Conservation (phyloP, 2,888 invertebrate species). For the Chironomus riparius region DNA sequence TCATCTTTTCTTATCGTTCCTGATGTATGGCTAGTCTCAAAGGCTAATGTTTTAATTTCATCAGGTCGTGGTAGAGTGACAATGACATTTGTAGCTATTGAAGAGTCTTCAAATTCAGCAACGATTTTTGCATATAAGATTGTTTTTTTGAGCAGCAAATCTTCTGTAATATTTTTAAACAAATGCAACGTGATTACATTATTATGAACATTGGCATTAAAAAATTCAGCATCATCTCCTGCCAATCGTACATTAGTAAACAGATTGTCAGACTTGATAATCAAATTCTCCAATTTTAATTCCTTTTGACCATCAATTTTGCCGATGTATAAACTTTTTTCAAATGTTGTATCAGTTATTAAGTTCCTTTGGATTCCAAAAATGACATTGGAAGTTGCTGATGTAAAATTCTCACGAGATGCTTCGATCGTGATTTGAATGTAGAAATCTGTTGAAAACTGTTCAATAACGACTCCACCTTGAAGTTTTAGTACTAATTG, state of each 20-base stretch:
- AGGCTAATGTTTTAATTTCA: neutral
- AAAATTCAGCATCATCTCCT: too few species aligned
- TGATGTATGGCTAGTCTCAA: neutral
- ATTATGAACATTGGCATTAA: too few species aligned
- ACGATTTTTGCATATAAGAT: neutral
- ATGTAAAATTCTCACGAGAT: neutral
- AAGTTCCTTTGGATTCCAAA: neutral
- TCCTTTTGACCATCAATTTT: too few species aligned
- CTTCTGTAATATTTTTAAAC: neutral
- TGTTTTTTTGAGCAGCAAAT: neutral
- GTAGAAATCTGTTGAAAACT: neutral
- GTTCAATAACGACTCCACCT: neutral
- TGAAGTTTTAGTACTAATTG: neutral
- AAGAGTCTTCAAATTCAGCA: neutral
- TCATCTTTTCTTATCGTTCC: neutral
- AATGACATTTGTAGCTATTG: neutral
- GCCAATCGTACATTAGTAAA: too few species aligned
- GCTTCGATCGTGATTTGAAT: neutral
- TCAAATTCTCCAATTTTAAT: too few species aligned
- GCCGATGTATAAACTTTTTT: neutral
- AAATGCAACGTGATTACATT: too few species aligned
- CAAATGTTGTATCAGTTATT: neutral
- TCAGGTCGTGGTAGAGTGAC: neutral
- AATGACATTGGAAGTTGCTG: neutral
- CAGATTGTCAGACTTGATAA: too few species aligned